phyloP scores from a whole-genome alignment of 2,113 vertebrate species.

The Elgaria multicarinata region DNA sequence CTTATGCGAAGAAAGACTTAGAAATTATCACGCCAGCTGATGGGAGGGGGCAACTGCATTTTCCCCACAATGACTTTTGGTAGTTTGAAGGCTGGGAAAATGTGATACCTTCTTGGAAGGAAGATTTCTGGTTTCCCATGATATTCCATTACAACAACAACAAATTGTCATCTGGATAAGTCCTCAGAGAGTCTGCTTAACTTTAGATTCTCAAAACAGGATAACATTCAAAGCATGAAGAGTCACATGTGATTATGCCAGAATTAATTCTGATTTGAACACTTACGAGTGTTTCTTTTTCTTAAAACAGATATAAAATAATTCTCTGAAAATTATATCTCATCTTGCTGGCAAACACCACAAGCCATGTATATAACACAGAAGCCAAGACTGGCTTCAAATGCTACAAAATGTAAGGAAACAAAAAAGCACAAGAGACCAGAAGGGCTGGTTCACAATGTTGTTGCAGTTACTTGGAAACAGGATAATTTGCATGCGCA shows the following conservation, averaged over 20 bases:
- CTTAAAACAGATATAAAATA: background rate
- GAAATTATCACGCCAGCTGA: background rate
- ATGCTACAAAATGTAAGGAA: background rate
- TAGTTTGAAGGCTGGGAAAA: too few relatives aligned
- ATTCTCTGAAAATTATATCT: conserved; percentile 21
- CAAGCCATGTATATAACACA: background rate
- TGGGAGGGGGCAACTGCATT: background rate
- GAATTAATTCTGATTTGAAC: background rate
- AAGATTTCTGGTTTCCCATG: background rate
- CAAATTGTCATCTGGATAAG: background rate
- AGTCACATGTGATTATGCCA: background rate
- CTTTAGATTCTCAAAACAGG: background rate
- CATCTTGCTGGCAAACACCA: conserved; percentile 2
- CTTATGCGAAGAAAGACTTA: too few relatives aligned
- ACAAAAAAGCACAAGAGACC: background rate
- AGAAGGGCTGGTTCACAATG: background rate
- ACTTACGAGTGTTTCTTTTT: background rate
- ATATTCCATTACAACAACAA: background rate
- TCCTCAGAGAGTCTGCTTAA: background rate
- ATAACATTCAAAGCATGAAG: background rate
- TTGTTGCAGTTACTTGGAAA: background rate
- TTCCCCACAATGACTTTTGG: too few relatives aligned
- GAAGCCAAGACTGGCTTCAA: background rate
- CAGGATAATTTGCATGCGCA: background rate
- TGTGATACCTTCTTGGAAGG: background rate